Percentiles rank a stretch among this genome's conserved stretches.
These are phyloP conservation scores for Lepidocyrtinus sp. DNA, from an alignment of 2,888 invertebrate species.

Conservation along the genomic window DNA sequence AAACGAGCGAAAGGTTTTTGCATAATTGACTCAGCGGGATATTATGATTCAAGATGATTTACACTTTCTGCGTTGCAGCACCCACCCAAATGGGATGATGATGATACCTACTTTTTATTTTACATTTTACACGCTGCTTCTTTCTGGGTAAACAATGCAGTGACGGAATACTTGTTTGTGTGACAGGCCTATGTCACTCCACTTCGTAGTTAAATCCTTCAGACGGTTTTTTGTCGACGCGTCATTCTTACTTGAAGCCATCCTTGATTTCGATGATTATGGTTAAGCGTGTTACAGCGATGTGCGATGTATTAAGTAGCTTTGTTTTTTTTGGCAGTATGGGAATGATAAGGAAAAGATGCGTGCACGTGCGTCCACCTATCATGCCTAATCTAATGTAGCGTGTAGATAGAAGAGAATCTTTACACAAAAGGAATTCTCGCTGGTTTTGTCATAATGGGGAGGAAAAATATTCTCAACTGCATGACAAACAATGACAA, in stretches of 20 bases:
- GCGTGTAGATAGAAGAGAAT: not conserved
- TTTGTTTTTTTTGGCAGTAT: no score
- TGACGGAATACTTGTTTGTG: not conserved
- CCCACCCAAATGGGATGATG: not conserved
- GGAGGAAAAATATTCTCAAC: no score
- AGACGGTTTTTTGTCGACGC: not conserved
- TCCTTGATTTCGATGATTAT: not conserved
- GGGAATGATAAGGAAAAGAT: conserved; percentile 6
- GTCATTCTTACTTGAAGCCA: not conserved
- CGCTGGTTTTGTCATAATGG: not conserved
- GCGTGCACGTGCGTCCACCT: conserved; percentile 16
- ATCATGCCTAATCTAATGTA: conserved; percentile 28
- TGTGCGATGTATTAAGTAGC: no score
- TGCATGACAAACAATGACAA: no score
- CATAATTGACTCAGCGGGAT: not conserved
- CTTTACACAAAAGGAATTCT: not conserved
- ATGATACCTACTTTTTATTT: no score
- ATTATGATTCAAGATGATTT: not conserved
- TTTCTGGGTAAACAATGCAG: not conserved
- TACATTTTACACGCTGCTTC: not conserved
- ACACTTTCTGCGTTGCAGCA: not conserved
- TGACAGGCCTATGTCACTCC: not conserved
- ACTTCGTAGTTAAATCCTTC: not conserved
- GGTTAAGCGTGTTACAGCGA: not conserved
- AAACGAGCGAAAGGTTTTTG: not conserved